Evolutionary conservation across 2,797 vertebrate genomes (phyloP).

Genomic region (Arrhamphus sclerolepis): DNA sequence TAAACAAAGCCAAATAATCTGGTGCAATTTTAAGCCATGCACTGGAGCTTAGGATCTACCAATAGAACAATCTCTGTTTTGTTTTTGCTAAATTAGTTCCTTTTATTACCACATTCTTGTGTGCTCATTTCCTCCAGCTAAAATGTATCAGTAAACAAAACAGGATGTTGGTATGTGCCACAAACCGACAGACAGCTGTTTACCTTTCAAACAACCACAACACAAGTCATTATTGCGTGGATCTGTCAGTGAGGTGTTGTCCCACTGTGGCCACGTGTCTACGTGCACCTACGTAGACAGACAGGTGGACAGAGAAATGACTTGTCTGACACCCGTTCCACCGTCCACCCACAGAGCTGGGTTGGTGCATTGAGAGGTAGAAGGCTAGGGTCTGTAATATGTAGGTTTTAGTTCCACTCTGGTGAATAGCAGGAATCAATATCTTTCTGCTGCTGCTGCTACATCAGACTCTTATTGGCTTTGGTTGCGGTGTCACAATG

Average conservation of each 20-base stretch:
- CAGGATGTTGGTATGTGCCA: conserved; percentile 39
- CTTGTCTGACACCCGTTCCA: conserved; percentile 47
- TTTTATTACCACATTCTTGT: conserved; percentile 1
- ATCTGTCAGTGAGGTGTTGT: conserved; percentile 11
- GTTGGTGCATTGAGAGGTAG: conserved; percentile 55
- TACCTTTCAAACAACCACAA: conserved; percentile 60
- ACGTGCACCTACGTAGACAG: conserved; percentile 41
- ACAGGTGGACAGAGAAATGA: conserved; percentile 61
- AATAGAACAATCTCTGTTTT: conserved; percentile 4
- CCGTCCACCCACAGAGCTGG: conserved; percentile 36
- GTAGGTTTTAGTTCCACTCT: conserved; percentile 82
- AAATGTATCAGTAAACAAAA: conserved; percentile 51
- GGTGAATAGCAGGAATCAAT: conserved; percentile 80
- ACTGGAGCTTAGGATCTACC: background rate
- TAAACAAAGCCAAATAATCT: background rate
- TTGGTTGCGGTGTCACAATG: conserved; percentile 74
- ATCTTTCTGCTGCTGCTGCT: conserved; percentile 71
- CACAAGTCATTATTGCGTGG: conserved; percentile 4
- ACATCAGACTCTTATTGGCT: conserved; percentile 76
- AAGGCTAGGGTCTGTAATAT: conserved; percentile 73
- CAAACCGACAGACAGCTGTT: conserved; percentile 45
- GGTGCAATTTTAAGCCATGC: background rate
- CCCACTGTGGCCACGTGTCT: conserved; percentile 35
- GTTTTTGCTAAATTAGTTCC: background rate
- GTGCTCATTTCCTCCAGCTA: conserved; percentile 8